Evolutionary conservation across 2,888 invertebrate species (phyloP).

Genomic region (Smittia sp.): DNA sequence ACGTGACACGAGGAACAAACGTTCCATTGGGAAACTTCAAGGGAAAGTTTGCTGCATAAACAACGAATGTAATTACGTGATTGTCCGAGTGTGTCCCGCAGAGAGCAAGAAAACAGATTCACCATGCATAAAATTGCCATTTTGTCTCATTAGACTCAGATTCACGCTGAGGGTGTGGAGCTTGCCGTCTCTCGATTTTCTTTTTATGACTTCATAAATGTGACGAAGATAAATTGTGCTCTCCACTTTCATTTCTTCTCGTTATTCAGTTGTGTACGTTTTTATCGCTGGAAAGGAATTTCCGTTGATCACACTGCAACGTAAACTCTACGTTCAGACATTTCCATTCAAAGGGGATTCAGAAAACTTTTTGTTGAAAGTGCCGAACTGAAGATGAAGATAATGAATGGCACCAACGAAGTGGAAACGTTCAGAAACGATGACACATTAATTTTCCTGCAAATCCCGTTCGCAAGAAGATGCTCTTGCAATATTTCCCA

Average conservation of each 20-base stretch:
- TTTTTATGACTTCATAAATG: background rate
- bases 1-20: too few relatives aligned
- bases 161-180: background rate
- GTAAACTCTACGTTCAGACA: too few relatives aligned
- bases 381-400: background rate
- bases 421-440: background rate
- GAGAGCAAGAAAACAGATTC: background rate
- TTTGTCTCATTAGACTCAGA: slow-evolving; percentile 6
- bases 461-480: background rate
- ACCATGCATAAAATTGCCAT: background rate
- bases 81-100: background rate
- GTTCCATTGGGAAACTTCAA: too few relatives aligned
- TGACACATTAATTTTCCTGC: background rate
- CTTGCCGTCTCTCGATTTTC: background rate
- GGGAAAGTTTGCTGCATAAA: too few relatives aligned
- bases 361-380: too few relatives aligned
- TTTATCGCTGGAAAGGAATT: too few relatives aligned
- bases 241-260: background rate
- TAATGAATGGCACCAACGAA: background rate
- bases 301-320: too few relatives aligned
- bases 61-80: background rate
- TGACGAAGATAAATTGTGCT: background rate
- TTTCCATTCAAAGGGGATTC: too few relatives aligned
- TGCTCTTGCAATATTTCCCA: background rate
- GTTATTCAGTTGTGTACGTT: background rate